A percentile compares a stretch with the other conserved stretches of the same genome.
Evolutionary conservation across 1,140 invertebrate species (phyloP).

Genomic region (Acromyrmex charruanus): DNA sequence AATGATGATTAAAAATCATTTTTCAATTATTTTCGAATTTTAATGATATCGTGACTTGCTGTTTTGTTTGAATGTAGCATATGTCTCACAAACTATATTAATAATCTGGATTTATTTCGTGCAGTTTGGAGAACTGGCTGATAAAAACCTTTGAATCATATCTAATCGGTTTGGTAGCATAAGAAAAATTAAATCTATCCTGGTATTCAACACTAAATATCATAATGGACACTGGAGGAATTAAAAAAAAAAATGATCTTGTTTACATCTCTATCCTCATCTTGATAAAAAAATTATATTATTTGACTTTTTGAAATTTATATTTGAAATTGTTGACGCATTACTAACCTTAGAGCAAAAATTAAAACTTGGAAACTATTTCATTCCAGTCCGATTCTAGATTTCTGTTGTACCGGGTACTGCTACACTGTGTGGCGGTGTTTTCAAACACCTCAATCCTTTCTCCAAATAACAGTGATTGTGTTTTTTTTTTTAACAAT

Average conservation of each 20-base stretch:
- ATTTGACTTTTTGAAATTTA: neutral
- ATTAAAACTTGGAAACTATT: neutral
- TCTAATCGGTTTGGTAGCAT: constrained; percentile 18
- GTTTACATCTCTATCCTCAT: neutral
- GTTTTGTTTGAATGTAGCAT: neutral
- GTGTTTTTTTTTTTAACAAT: neutral
- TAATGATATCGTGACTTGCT: no score
- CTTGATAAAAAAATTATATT: neutral
- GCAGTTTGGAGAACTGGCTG: neutral
- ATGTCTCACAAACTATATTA: neutral
- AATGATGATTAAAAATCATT: no score
- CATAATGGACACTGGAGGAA: neutral
- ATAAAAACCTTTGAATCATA: neutral
- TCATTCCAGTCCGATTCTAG: constrained; percentile 4
- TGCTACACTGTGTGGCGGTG: neutral
- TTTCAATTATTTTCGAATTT: no score
- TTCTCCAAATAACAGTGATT: neutral
- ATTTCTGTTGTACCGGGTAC: neutral
- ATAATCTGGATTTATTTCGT: neutral
- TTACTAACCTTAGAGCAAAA: neutral
- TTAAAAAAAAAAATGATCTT: neutral
- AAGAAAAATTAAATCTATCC: neutral
- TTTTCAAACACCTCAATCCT: neutral
- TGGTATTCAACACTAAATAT: neutral
- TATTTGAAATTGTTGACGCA: neutral